phyloP scores from a whole-genome alignment of 2,888 invertebrate genomes.

The Rhodophaea formosa region DNA sequence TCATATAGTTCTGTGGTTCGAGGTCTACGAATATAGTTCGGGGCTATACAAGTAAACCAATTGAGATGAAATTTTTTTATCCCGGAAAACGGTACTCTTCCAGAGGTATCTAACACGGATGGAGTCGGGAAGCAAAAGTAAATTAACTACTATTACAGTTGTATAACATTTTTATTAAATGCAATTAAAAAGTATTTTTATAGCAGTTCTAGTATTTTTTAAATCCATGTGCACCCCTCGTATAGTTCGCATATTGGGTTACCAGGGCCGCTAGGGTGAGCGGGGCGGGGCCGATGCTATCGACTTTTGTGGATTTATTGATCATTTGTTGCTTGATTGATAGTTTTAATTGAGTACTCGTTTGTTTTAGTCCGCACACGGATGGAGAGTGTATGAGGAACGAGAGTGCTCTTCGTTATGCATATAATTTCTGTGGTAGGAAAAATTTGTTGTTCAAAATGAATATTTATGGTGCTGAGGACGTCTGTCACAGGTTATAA shows the following conservation, averaged over 20 bases:
- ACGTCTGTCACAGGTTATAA: too few species aligned
- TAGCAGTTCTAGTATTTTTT: constrained; percentile 9
- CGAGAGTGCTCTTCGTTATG: not conserved
- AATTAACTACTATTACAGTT: too few species aligned
- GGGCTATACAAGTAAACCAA: too few species aligned
- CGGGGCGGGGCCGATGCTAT: constrained; percentile 53
- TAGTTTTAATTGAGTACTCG: constrained; percentile 43
- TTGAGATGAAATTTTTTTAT: too few species aligned
- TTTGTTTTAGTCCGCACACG: constrained; percentile 10
- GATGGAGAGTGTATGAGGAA: not conserved
- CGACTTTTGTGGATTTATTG: constrained; percentile 56
- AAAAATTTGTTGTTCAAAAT: too few species aligned
- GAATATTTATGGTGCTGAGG: too few species aligned
- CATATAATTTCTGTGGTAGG: not conserved
- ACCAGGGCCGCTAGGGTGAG: constrained; percentile 36
- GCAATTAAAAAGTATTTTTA: not conserved
- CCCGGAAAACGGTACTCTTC: too few species aligned
- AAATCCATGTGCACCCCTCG: constrained; percentile 44
- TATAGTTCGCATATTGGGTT: constrained; percentile 60
- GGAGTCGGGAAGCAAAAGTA: too few species aligned
- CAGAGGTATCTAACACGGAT: too few species aligned
- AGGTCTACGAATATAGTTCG: too few species aligned
- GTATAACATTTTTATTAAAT: too few species aligned
- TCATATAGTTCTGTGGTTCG: too few species aligned
- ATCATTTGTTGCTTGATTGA: constrained; percentile 58